phyloP scores from a whole-genome alignment of 2,888 invertebrate genomes.

The Harpalus rufipes region DNA sequence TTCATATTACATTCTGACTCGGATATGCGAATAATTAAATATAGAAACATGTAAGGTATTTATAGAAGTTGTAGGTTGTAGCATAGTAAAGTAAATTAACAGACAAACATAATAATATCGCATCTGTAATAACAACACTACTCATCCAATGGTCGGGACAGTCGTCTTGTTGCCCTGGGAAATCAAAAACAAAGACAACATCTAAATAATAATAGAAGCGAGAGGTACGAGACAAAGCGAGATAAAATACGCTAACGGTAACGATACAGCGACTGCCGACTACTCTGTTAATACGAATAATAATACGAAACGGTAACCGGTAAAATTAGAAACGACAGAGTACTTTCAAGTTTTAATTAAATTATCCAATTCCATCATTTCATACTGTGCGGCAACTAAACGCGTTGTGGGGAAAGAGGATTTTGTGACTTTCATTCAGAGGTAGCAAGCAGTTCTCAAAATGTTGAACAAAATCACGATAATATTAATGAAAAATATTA shows the following conservation, averaged over 20 bases:
- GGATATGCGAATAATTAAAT: background rate
- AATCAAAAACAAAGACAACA: slow-evolving; percentile 50
- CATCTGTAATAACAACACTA: slow-evolving; percentile 8
- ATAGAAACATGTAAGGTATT: background rate
- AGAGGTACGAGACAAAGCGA: slow-evolving; percentile 15
- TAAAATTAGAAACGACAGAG: slow-evolving; percentile 69
- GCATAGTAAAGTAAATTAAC: background rate
- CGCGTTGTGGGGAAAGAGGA: background rate
- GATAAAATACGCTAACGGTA: slow-evolving; percentile 49
- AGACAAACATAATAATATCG: slow-evolving; percentile 1
- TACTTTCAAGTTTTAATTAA: slow-evolving; percentile 73
- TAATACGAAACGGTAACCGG: slow-evolving; percentile 67
- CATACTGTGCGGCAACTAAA: slow-evolving; percentile 65
- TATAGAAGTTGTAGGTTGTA: background rate
- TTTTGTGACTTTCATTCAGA: slow-evolving; percentile 15
- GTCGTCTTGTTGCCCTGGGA: slow-evolving; percentile 22
- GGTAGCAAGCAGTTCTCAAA: background rate
- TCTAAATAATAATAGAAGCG: slow-evolving; percentile 33
- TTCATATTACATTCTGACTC: background rate
- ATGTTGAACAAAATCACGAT: background rate
- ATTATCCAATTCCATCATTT: slow-evolving; percentile 73
- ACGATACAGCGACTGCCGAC: slow-evolving; percentile 47
- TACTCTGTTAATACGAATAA: slow-evolving; percentile 66
- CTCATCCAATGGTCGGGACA: background rate
- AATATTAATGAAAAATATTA: too few species aligned